A percentile compares a stretch with the other conserved stretches of the same genome.
These are phyloP conservation scores for Spatulosminthurus flaviceps DNA, from an alignment of 2,888 invertebrate species.

Conservation along the genomic window DNA sequence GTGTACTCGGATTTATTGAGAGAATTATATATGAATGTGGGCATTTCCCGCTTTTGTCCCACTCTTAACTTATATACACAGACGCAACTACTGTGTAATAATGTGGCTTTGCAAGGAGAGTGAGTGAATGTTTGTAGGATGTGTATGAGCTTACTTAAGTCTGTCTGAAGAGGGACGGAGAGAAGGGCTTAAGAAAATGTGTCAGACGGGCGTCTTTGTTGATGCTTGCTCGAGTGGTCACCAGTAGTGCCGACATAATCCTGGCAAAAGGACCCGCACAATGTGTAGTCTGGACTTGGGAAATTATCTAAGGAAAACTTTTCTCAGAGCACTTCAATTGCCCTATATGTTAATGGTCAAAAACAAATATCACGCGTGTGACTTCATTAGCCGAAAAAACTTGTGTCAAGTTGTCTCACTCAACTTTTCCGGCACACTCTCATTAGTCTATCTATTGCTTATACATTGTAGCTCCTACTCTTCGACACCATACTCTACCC, in stretches of 20 bases:
- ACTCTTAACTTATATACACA: background rate
- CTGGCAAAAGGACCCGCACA: slow-evolving; percentile 56
- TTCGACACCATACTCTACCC: no score
- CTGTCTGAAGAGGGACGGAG: slow-evolving; percentile 42
- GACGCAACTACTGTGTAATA: background rate
- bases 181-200: slow-evolving; percentile 51
- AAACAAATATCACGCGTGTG: slow-evolving; percentile 56
- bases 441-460: background rate
- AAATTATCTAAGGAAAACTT: slow-evolving; percentile 29
- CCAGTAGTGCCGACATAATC: slow-evolving; percentile 54
- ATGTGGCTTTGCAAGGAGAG: background rate
- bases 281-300: slow-evolving; percentile 41
- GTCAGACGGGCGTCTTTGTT: slow-evolving; percentile 55
- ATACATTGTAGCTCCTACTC: no score
- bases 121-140: background rate
- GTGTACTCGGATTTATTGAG: background rate
- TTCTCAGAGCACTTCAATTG: background rate
- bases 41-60: background rate
- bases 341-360: slow-evolving; percentile 49
- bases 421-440: slow-evolving; percentile 40
- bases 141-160: background rate
- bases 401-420: slow-evolving; percentile 23
- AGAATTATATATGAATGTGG: background rate
- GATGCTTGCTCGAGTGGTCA: slow-evolving; percentile 50
- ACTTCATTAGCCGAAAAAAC: slow-evolving; percentile 43